phyloP scores from a whole-genome alignment of 2,888 invertebrate species.

The Uropetala carovei region DNA sequence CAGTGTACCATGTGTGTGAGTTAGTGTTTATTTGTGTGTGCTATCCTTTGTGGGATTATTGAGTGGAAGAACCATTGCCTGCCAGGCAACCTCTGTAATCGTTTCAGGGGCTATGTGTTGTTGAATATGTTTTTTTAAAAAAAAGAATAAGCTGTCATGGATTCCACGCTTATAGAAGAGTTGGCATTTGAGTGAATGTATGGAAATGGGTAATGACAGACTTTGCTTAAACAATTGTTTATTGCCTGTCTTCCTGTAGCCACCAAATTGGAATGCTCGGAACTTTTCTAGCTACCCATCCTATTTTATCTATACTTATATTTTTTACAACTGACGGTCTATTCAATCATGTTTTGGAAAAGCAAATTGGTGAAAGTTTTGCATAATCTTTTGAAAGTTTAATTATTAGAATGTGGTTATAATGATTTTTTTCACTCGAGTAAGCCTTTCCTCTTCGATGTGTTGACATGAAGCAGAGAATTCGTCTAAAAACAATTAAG shows the following conservation, averaged over 20 bases:
- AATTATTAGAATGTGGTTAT: neutral
- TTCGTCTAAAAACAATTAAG: constrained; percentile 47
- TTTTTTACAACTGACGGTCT: neutral
- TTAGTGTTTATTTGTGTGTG: constrained; percentile 49
- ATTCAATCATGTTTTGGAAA: neutral
- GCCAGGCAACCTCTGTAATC: neutral
- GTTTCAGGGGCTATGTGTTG: constrained; percentile 33
- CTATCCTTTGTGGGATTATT: constrained; percentile 39
- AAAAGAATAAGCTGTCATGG: constrained; percentile 35
- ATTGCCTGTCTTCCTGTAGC: constrained; percentile 45
- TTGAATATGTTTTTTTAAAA: constrained; percentile 31
- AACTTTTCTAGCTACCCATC: neutral
- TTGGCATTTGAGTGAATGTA: constrained; percentile 40
- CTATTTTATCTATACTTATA: constrained; percentile 17
- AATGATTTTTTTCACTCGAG: neutral
- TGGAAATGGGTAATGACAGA: constrained; percentile 39
- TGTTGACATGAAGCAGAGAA: constrained; percentile 19
- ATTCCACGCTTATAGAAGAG: constrained; percentile 43
- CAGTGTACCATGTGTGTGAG: constrained; percentile 45
- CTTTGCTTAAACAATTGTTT: constrained; percentile 20
- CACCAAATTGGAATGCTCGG: constrained; percentile 11
- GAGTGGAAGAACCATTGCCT: constrained; percentile 35
- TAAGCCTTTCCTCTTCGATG: constrained; percentile 11
- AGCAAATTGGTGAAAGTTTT: neutral
- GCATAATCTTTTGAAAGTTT: neutral